These are phyloP conservation scores for Hycleus cichorii DNA, from an alignment of 1,140 invertebrate genomes.

Conservation along the genomic window DNA sequence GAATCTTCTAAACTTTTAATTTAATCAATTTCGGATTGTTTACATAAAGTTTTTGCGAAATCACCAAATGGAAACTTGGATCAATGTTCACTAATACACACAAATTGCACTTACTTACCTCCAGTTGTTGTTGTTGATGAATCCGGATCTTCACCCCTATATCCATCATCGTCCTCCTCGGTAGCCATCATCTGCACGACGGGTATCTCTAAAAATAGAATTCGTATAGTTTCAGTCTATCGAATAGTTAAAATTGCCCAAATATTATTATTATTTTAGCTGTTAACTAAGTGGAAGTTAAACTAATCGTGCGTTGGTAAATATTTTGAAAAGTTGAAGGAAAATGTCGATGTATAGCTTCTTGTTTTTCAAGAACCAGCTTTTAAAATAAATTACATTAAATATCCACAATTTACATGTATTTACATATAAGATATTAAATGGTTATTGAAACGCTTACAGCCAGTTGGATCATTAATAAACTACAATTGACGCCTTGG, in stretches of 20 bases:
- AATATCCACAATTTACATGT: too few species aligned
- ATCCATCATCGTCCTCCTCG: constrained; percentile 47
- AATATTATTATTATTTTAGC: neutral
- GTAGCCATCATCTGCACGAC: constrained; percentile 53
- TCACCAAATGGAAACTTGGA: neutral
- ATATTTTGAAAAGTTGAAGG: too few species aligned
- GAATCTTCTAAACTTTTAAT: neutral
- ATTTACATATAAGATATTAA: too few species aligned
- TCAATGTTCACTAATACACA: neutral
- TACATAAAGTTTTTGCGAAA: neutral
- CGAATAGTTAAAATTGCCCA: neutral
- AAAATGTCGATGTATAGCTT: too few species aligned
- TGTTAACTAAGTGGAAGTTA: neutral
- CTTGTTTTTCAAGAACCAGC: too few species aligned
- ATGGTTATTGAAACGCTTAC: too few species aligned
- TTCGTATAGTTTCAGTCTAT: neutral
- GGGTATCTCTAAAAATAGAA: constrained; percentile 48
- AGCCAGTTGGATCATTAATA: too few species aligned
- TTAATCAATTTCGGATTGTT: neutral
- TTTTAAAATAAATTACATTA: too few species aligned
- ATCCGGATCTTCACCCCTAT: constrained; percentile 34
- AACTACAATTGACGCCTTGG: too few species aligned
- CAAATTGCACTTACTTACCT: constrained; percentile 42
- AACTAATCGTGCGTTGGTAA: too few species aligned
- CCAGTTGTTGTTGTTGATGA: constrained; percentile 38